These are phyloP conservation scores for Hydropotes inermis DNA, from an alignment of 2,113 vertebrate genomes.

Conservation along the genomic window DNA sequence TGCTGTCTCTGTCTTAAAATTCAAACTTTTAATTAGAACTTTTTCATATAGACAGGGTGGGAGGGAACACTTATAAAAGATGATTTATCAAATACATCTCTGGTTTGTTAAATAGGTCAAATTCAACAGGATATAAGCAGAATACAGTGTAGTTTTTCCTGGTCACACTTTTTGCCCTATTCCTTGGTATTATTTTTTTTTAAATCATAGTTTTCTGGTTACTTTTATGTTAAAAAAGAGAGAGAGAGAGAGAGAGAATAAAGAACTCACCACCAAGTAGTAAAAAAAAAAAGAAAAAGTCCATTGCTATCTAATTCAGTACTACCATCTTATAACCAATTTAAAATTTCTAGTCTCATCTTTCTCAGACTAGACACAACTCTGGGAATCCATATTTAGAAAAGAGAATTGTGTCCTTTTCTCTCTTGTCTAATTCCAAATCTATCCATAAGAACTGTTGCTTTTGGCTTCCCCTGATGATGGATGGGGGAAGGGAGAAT, in stretches of 20 bases:
- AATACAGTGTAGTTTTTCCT: not conserved
- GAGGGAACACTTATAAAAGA: not conserved
- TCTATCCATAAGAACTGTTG: not conserved
- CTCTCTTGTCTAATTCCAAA: not conserved
- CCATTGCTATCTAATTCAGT: not conserved
- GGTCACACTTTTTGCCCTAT: not conserved
- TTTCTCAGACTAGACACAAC: not conserved
- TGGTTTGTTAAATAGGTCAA: not conserved
- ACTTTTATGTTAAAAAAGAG: not conserved
- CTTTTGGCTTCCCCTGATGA: not conserved
- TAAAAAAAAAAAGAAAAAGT: not conserved
- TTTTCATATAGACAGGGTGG: not conserved
- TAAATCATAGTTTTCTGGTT: not conserved
- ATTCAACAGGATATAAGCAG: not conserved
- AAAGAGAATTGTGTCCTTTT: not conserved
- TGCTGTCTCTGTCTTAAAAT: not conserved
- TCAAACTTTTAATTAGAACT: not conserved
- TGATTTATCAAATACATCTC: not conserved
- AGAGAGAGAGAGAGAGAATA: not conserved
- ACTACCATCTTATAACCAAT: not conserved
- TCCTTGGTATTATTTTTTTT: not conserved
- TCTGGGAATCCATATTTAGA: not conserved
- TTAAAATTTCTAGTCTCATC: not conserved
- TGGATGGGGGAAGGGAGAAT: not conserved
- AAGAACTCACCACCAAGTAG: not conserved